Evolutionary conservation across 2,888 invertebrate species (phyloP).

Genomic region (Parnassius orleans): DNA sequence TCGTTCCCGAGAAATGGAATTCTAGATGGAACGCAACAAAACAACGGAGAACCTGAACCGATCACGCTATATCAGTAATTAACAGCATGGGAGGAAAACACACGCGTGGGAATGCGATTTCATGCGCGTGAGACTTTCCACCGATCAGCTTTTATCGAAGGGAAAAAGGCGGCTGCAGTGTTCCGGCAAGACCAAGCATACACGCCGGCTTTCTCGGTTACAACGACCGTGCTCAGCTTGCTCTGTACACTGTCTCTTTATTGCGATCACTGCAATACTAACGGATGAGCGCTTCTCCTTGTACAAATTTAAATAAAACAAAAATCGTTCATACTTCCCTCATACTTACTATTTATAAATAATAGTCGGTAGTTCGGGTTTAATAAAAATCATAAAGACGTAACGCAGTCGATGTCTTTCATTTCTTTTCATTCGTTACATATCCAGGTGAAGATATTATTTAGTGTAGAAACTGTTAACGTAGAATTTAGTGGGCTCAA

Average conservation of each 20-base stretch:
- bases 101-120: slow-evolving; percentile 72
- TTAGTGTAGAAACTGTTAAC: too few relatives aligned
- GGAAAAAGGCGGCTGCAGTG: slow-evolving; percentile 55
- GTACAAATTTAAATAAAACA: too few relatives aligned
- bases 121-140: slow-evolving; percentile 67
- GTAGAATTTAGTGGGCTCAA: background rate
- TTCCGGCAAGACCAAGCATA: slow-evolving; percentile 48
- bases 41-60: background rate
- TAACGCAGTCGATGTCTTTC: too few relatives aligned
- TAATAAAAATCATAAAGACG: too few relatives aligned
- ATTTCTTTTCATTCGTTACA: too few relatives aligned
- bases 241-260: background rate
- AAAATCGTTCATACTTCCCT: too few relatives aligned
- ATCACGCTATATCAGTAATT: slow-evolving; percentile 39
- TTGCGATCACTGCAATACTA: background rate
- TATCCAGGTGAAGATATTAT: too few relatives aligned
- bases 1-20: slow-evolving; percentile 9
- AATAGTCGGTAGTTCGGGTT: too few relatives aligned
- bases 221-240: slow-evolving; percentile 39
- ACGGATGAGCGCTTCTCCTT: too few relatives aligned
- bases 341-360: too few relatives aligned
- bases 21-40: slow-evolving; percentile 15
- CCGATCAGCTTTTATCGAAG: slow-evolving; percentile 46
- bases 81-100: slow-evolving; percentile 59
- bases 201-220: slow-evolving; percentile 52